Evolutionary conservation across 1,140 invertebrate genomes (phyloP).

Genomic region (Bombus vancouverensis): DNA sequence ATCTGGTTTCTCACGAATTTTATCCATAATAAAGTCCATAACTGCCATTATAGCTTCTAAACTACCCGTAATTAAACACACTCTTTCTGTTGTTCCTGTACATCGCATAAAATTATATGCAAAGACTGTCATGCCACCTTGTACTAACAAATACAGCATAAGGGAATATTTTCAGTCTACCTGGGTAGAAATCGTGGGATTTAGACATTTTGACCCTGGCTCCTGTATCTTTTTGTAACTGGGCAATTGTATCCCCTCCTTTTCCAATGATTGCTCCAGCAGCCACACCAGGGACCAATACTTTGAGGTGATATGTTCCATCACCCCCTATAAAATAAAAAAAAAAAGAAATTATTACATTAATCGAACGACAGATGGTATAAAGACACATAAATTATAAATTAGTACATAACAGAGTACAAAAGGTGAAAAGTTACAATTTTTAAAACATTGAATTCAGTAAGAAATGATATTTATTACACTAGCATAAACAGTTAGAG

Average conservation of each 20-base stretch:
- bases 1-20: constrained; percentile 98
- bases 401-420: not conserved
- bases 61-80: constrained; percentile 97
- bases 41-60: constrained; percentile 96
- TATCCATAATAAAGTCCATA: constrained; percentile 98
- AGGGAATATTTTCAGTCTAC: constrained; percentile 81
- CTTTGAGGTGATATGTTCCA: constrained; percentile 95
- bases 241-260: constrained; percentile 98
- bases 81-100: constrained; percentile 97
- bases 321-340: constrained; percentile 84
- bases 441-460: not conserved
- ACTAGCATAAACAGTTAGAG: not conserved
- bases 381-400: not conserved
- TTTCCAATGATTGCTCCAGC: constrained; percentile 99
- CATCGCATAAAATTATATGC: not conserved
- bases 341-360: not conserved
- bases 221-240: constrained; percentile 97
- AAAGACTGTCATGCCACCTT: not conserved
- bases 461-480: not conserved
- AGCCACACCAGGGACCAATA: constrained; percentile 96
- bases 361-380: not conserved
- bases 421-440: not conserved
- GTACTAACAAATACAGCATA: not conserved
- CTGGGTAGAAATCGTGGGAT: constrained; percentile 98
- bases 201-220: constrained; percentile 99